These are phyloP conservation scores for Lamproptera curius DNA, from an alignment of 2,888 invertebrate genomes.

Conservation along the genomic window DNA sequence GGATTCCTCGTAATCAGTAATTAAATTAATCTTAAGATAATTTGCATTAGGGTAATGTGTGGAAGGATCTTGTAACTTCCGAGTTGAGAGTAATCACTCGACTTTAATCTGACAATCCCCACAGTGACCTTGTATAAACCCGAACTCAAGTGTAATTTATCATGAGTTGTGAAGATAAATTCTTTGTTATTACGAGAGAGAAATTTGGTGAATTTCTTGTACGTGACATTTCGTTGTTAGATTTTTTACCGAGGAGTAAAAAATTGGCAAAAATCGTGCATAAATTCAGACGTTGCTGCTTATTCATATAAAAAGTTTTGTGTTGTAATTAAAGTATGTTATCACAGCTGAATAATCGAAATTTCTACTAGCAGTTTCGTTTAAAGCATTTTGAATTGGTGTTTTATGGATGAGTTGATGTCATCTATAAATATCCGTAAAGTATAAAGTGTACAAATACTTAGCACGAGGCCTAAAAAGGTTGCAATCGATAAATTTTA, in stretches of 20 bases:
- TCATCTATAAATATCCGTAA: too few relatives aligned
- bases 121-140: neutral
- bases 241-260: neutral
- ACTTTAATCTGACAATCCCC: constrained; percentile 6
- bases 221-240: neutral
- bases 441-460: too few relatives aligned
- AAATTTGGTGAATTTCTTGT: constrained; percentile 2
- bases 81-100: neutral
- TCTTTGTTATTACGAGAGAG: constrained; percentile 2
- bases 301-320: too few relatives aligned
- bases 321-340: too few relatives aligned
- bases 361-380: too few relatives aligned
- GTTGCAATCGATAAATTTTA: constrained; percentile 5
- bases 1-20: too few relatives aligned
- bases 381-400: too few relatives aligned
- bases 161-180: constrained; percentile 7
- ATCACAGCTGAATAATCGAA: too few relatives aligned
- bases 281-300: too few relatives aligned
- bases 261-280: too few relatives aligned
- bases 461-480: constrained; percentile 28
- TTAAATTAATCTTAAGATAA: neutral
- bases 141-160: constrained; percentile 8
- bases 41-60: neutral
- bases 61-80: constrained; percentile 4
- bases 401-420: too few relatives aligned